These are phyloP conservation scores for Trachelus tabidus DNA, from an alignment of 2,888 invertebrate genomes.

Conservation along the genomic window DNA sequence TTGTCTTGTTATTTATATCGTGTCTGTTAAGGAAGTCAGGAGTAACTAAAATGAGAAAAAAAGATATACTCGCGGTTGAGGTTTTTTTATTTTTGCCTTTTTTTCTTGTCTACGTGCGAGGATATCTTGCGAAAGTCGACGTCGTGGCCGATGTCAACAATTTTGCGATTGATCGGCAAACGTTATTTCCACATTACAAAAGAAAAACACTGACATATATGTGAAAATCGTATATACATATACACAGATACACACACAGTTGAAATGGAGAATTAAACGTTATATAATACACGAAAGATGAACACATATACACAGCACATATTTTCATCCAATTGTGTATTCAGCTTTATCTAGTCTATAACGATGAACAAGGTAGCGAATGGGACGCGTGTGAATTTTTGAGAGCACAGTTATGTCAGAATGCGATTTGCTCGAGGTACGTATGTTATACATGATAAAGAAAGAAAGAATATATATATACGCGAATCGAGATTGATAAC, in stretches of 20 bases:
- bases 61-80: constrained; percentile 16
- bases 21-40: constrained; percentile 10
- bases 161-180: background rate
- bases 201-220: background rate
- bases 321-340: constrained; percentile 51
- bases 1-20: constrained; percentile 11
- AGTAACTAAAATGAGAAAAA: background rate
- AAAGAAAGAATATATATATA: background rate
- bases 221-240: background rate
- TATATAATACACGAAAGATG: constrained; percentile 1
- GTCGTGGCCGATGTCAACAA: background rate
- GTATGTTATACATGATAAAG: background rate
- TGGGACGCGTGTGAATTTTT: constrained; percentile 25
- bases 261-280: background rate
- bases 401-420: constrained; percentile 23
- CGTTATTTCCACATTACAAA: background rate
- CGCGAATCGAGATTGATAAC: background rate
- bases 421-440: constrained; percentile 41
- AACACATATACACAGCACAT: constrained; percentile 25
- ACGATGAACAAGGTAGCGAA: constrained; percentile 36
- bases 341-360: constrained; percentile 59
- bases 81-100: constrained; percentile 7
- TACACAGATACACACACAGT: background rate
- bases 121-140: too few relatives aligned
- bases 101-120: background rate